These are phyloP conservation scores for Mastomys coucha DNA, from an alignment of 2,113 vertebrate genomes.

Conservation along the genomic window DNA sequence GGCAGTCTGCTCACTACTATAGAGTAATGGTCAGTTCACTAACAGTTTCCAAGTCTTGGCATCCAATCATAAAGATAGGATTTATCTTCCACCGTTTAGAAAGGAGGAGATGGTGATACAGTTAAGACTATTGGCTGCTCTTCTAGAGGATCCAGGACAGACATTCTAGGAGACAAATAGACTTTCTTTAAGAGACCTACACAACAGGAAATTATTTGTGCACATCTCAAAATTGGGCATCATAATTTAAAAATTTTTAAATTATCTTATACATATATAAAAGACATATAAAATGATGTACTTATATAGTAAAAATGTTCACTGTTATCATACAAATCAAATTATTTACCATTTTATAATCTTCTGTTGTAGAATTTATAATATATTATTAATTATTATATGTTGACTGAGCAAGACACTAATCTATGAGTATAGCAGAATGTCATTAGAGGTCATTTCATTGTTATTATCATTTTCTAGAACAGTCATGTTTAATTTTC, in stretches of 20 bases:
- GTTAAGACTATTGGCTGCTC: background rate
- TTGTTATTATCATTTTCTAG: background rate
- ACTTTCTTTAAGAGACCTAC: background rate
- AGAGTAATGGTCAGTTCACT: too few relatives aligned
- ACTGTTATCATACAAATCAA: background rate
- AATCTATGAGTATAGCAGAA: background rate
- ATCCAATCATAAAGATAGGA: background rate
- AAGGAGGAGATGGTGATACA: rapidly evolving
- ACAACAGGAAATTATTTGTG: background rate
- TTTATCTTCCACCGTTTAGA: too few relatives aligned
- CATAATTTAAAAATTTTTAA: background rate
- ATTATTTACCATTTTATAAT: background rate
- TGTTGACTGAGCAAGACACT: background rate
- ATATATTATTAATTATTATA: background rate
- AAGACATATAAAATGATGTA: background rate
- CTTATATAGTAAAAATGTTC: background rate
- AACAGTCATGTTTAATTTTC: background rate
- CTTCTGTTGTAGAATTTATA: background rate
- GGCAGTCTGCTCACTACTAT: too few relatives aligned
- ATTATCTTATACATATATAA: background rate
- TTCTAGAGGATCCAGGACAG: background rate
- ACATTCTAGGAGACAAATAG: background rate
- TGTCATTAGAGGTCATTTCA: background rate
- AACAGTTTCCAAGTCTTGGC: background rate
- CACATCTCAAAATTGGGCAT: background rate